Evolutionary conservation across 2,797 vertebrate genomes (phyloP), one percentile per base, ranked within the genome.

Genomic region (Diceros bicornis): DNA sequence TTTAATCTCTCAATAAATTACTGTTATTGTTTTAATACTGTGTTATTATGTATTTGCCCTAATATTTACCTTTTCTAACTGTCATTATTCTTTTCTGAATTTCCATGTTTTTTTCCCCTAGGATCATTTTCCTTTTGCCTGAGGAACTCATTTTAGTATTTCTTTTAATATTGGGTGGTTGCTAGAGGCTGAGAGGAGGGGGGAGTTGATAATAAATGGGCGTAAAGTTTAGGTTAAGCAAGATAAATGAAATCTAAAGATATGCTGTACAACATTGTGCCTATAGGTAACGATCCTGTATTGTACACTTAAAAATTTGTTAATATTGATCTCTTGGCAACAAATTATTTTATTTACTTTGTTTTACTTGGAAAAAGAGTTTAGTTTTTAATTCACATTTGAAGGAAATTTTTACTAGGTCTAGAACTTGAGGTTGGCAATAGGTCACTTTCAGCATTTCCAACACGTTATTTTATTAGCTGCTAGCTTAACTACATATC

Each of bases 61-160:
- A 89, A 74, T 44, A 44, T 50, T 83, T 66, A 47, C 6, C 4
- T 93, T 77, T 75, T 44, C 6, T 61, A 29, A 25, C 32, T 74
- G 14, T 83, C 25, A 64, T 84, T n/a, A 59, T 78, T 79, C 9
- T 84, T 78, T 88, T 44, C 50, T 62, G 37, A 84, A 81, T 97
- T 74, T 85, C 9, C 9, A 16, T 29, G 7, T 72, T 41, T 27
- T 37, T 21, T 85, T 44, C 21, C 64, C 55, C 8, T 84, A 84
- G 18, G 0, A 23, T 81, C 7, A 32, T 55, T 84, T 91, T 87
- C 6, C 4, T 88, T 90, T 29, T 91, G 37, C 34, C 6, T 55
- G 2, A 87, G 85, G 12, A 59, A 66, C 6, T 91, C 14, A 44
- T 95, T 91, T 91, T 87, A 50, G 2, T 75, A 23, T 27, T 55